Conservation (phyloP, 2,797 vertebrate genomes). For the Fistularia commersonii region DNA sequence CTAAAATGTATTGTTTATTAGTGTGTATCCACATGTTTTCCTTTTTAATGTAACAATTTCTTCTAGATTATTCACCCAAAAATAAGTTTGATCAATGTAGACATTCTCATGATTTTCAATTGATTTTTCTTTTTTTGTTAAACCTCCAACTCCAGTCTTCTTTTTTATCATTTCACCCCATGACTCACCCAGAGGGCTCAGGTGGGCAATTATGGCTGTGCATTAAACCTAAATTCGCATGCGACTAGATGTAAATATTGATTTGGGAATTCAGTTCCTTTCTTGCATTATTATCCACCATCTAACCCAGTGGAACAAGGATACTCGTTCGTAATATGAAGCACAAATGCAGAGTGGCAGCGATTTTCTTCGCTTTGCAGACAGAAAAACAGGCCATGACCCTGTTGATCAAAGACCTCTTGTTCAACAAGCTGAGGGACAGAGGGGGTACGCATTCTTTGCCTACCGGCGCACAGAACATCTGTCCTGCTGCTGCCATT, state of each 20-base stretch:
- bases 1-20: constrained; percentile 7
- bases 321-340: background rate
- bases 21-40: constrained; percentile 8
- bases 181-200: constrained; percentile 44
- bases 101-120: background rate
- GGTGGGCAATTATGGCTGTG: constrained; percentile 57
- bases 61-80: background rate
- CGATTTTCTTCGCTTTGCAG: constrained; percentile 20
- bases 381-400: constrained; percentile 41
- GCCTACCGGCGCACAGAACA: constrained; percentile 4
- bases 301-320: constrained; percentile 1
- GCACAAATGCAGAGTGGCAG: constrained; percentile 8
- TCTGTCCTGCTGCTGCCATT: constrained; percentile 3
- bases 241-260: constrained; percentile 63
- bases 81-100: constrained; percentile 6
- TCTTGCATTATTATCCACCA: constrained; percentile 27
- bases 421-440: constrained; percentile 28
- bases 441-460: constrained; percentile 1
- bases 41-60: background rate
- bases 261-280: constrained; percentile 64
- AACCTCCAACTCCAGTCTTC: constrained; percentile 5
- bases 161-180: background rate
- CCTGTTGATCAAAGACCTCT: constrained; percentile 38
- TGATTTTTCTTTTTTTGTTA: background rate
- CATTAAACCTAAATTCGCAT: constrained; percentile 63